Percentiles rank a stretch among this genome's conserved stretches.
Evolutionary conservation across 2,888 invertebrate species (phyloP).

Genomic region (Xestia ashworthii): DNA sequence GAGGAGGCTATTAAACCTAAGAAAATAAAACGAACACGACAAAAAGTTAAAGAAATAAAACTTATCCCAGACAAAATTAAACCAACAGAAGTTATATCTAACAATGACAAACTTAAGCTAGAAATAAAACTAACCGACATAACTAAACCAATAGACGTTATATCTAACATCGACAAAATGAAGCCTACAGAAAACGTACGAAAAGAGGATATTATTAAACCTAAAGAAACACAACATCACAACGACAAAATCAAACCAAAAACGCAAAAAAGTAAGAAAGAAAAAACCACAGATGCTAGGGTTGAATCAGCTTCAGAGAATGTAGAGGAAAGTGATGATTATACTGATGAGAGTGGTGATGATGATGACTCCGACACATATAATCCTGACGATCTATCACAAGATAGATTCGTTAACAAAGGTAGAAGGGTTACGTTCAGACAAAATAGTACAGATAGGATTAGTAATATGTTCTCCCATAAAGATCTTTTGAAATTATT

Average conservation of each 20-base stretch:
- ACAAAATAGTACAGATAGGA: conserved; percentile 17
- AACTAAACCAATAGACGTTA: no score
- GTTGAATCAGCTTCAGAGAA: not conserved
- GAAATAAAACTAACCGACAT: not conserved
- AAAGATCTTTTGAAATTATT: conserved; percentile 26
- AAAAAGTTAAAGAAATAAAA: not conserved
- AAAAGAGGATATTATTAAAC: not conserved
- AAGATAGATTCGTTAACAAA: not conserved
- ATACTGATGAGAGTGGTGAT: not conserved
- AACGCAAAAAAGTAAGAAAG: not conserved
- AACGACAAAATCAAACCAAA: not conserved
- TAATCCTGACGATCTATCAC: not conserved
- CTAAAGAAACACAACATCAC: not conserved
- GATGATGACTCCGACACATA: not conserved
- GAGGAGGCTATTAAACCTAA: not conserved
- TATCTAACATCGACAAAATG: not conserved
- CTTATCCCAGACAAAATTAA: not conserved
- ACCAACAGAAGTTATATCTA: not conserved
- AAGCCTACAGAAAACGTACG: not conserved
- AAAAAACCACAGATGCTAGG: not conserved
- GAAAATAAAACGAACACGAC: no score
- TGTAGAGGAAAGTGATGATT: conserved; percentile 1
- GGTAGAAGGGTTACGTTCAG: conserved; percentile 8
- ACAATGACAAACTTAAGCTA: not conserved
- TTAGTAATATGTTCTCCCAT: conserved; percentile 21